These are phyloP conservation scores for Leptestheria dahalacensis DNA, from an alignment of 1,140 invertebrate species.

Conservation along the genomic window DNA sequence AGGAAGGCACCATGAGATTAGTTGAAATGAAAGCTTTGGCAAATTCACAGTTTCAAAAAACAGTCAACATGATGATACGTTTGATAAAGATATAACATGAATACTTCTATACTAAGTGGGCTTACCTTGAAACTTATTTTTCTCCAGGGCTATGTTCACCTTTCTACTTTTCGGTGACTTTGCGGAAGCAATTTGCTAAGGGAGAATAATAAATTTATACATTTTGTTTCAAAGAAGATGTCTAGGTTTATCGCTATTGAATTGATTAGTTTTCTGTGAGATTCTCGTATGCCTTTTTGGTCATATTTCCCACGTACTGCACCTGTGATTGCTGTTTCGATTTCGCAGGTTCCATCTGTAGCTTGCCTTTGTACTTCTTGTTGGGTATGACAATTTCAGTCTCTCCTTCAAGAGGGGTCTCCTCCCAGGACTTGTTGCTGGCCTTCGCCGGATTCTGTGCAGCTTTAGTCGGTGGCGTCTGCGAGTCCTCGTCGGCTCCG, in stretches of 20 bases:
- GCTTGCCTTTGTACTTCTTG: slow-evolving; percentile 12
- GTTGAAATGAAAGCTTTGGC: too few species aligned
- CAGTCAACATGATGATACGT: too few species aligned
- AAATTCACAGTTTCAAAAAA: too few species aligned
- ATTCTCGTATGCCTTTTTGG: too few species aligned
- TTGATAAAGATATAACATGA: too few species aligned
- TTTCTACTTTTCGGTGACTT: not conserved
- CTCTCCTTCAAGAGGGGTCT: slow-evolving; percentile 11
- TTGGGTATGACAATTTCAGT: slow-evolving; percentile 16
- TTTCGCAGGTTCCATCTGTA: slow-evolving; percentile 5
- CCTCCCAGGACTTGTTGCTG: slow-evolving; percentile 1
- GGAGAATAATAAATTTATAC: too few species aligned
- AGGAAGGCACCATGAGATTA: slow-evolving; percentile 10
- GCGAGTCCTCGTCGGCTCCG: too few species aligned
- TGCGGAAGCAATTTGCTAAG: not conserved
- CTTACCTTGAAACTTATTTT: not conserved
- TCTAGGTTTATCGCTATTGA: too few species aligned
- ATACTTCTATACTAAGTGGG: not conserved
- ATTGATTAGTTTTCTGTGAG: too few species aligned
- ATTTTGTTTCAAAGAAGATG: too few species aligned
- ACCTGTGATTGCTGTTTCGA: not conserved
- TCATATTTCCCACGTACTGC: too few species aligned
- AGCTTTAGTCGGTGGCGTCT: not conserved
- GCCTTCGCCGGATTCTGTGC: not conserved
- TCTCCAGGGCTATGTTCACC: slow-evolving; percentile 3